phyloP scores from a whole-genome alignment of 2,113 vertebrate species.

The Pomatorhinus ruficollis region DNA sequence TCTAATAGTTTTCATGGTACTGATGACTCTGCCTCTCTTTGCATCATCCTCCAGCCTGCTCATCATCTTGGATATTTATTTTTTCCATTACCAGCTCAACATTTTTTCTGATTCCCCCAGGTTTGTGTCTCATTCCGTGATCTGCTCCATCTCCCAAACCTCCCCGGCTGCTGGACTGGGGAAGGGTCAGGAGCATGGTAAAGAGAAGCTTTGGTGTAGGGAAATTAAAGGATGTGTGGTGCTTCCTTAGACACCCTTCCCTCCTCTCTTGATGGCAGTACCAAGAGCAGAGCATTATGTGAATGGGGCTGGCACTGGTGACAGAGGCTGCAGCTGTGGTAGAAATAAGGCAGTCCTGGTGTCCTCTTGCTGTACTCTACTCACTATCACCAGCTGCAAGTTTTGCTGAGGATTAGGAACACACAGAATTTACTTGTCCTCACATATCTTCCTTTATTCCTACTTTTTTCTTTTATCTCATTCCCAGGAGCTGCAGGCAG shows the following conservation, averaged over 20 bases:
- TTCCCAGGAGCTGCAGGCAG: conserved; percentile 79
- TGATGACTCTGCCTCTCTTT: not conserved
- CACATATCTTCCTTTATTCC: not conserved
- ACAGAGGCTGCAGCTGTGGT: not conserved
- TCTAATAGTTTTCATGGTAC: not conserved
- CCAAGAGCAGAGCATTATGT: not conserved
- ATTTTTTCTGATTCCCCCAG: not conserved
- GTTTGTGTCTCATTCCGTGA: not conserved
- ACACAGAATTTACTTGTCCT: not conserved
- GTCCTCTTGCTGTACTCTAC: not conserved
- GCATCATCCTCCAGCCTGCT: not conserved
- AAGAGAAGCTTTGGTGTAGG: not conserved
- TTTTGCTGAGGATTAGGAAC: not conserved
- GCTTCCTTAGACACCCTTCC: not conserved
- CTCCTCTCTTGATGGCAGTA: not conserved
- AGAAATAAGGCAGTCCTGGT: not conserved
- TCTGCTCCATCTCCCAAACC: not conserved
- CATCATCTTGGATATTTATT: not conserved
- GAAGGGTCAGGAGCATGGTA: not conserved
- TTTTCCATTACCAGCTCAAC: not conserved
- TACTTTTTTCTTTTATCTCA: not conserved
- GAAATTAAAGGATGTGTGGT: not conserved
- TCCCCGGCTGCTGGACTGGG: not conserved
- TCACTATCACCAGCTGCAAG: not conserved
- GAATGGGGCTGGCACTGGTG: rapidly evolving